Evolutionary conservation across 2,888 invertebrate genomes (phyloP).

Genomic region (Steromphala cineraria): DNA sequence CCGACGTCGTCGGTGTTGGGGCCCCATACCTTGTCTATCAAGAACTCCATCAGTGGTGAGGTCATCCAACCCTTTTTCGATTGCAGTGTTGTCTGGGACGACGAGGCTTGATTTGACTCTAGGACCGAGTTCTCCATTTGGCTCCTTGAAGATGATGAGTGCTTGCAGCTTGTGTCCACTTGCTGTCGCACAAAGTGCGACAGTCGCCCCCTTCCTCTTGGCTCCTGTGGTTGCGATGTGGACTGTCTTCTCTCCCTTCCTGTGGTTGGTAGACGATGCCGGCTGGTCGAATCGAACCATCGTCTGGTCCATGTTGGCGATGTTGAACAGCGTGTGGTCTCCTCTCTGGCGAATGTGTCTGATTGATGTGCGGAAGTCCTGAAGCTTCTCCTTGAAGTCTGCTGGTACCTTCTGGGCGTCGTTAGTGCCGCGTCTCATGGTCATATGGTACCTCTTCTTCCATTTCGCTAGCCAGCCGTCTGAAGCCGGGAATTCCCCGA

Average conservation of each 20-base stretch:
- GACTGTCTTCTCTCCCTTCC: neutral
- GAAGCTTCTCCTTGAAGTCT: slow-evolving; percentile 1
- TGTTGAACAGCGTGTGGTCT: neutral
- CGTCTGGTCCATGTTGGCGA: slow-evolving; percentile 13
- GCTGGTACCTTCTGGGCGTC: neutral
- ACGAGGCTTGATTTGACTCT: neutral
- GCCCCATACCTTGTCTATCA: neutral
- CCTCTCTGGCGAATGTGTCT: neutral
- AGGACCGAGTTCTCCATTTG: neutral
- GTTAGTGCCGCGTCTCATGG: neutral
- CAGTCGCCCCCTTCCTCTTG: slow-evolving; percentile 14
- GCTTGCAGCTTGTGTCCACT: slow-evolving; percentile 2
- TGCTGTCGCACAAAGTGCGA: slow-evolving; percentile 4
- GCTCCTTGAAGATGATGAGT: slow-evolving; percentile 14
- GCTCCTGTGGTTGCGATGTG: neutral
- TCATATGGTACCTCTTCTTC: neutral
- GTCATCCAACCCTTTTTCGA: slow-evolving; percentile 21
- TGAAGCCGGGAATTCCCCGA: neutral
- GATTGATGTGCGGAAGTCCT: neutral
- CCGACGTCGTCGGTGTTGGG: neutral
- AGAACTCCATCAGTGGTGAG: neutral
- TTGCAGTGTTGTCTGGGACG: neutral
- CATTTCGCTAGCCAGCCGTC: neutral
- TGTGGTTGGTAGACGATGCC: neutral
- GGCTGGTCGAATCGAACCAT: slow-evolving; percentile 19